Base-by-base conservation (phyloP, 2,888 invertebrate genomes). In the Sesia bembeciformis region DNA sequence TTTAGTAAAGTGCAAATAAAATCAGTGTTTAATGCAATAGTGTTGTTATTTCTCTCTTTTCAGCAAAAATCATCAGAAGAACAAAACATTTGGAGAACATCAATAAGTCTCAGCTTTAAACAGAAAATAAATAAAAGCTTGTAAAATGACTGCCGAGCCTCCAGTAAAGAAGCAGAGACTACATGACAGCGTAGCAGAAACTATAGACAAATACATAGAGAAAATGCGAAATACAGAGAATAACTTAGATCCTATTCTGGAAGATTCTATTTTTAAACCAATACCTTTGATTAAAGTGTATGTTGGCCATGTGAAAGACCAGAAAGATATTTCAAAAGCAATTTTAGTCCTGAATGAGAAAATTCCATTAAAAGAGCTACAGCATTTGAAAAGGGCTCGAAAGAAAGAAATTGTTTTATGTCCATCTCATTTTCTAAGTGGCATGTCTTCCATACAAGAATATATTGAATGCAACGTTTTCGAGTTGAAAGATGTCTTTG, bases 371-470 rank as follows among this genome's bases (percentile, higher is more conserved):
- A 88, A 90, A 8, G 85, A 90, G 8, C 80, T 95, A 5, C 90
- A 90, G 51, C 95, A 96, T 78, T 81, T 96, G 23, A 96, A 96
- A 73, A 90, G 96, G 60, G 93, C 95, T 1, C 88, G 90, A 49
- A 90, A 91, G 4, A 90, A 81, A 51, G 89, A 91, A 39, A 82
- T 95, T 0, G 68, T 95, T 6, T 53, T 89, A 61, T 95, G 67
- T 83, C 91, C 67, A 64, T 84, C 50, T 39, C 67, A 54, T 53
- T 67, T 57, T 58, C 63, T 72, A n/a, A 74, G 64, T 53, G 62
- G 4, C 41, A 62, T 42, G 58, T 62, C 77, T 3, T 70, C 81
- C 3, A 70, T 92, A 3, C 81, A 89, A 58, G 65, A 78, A 4
- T 74, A 83, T 43, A 70, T 92, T 5, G 71, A 76, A 40, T 63